A percentile compares a stretch with the other conserved stretches of the same genome.
Conservation (phyloP, 2,113 vertebrate genomes). For the Colossoma macropomum region DNA sequence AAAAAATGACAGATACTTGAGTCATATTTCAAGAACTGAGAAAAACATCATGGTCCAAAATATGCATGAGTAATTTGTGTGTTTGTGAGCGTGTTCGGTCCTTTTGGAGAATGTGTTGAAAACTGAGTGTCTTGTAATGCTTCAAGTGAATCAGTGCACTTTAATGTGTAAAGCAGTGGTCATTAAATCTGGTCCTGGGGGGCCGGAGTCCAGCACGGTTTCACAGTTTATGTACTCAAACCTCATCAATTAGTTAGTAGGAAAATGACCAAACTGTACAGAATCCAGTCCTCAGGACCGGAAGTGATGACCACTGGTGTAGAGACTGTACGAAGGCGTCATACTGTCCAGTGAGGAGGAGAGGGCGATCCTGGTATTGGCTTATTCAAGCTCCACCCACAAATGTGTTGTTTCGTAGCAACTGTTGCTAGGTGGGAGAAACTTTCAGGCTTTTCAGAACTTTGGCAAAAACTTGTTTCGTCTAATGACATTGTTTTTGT, state of each 20-base stretch:
- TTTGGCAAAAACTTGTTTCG: too few species aligned
- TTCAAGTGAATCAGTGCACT: constrained; percentile 71
- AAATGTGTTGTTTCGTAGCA: not conserved
- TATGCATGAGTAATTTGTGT: constrained; percentile 47
- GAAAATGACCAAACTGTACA: too few species aligned
- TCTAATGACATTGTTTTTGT: too few species aligned
- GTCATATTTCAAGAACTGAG: constrained; percentile 30
- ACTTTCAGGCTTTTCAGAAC: too few species aligned
- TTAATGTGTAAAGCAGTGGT: constrained; percentile 68
- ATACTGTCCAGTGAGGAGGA: not conserved
- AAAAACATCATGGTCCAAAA: constrained; percentile 35
- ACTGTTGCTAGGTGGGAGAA: too few species aligned
- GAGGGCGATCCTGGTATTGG: not conserved
- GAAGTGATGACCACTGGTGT: constrained; percentile 47
- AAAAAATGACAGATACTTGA: constrained; percentile 26
- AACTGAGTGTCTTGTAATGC: constrained; percentile 41
- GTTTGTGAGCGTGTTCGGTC: constrained; percentile 48
- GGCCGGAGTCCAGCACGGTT: not conserved
- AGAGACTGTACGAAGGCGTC: not conserved
- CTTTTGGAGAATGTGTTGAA: constrained; percentile 29
- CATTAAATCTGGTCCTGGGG: not conserved
- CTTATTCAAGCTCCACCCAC: not conserved
- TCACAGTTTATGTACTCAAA: not conserved
- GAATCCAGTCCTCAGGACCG: not conserved
- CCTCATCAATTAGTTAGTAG: too few species aligned